Base-by-base conservation (phyloP, 2,888 invertebrate genomes). In the Gerris lacustris region DNA sequence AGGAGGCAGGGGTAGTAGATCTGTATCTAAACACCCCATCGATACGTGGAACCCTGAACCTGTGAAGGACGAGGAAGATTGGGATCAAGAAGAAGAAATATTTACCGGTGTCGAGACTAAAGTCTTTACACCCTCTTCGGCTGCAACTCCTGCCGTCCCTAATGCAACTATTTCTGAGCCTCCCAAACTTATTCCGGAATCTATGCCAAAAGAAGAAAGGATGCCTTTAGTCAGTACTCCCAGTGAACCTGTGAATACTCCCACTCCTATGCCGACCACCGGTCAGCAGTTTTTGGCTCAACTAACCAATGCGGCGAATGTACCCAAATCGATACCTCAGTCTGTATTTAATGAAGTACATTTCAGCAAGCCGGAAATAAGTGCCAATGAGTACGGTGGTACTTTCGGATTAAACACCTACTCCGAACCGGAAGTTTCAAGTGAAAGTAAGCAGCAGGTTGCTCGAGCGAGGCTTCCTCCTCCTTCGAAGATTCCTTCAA, bases 81-180 rank as follows among this genome's bases (percentile, higher is more conserved):
- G 90, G 93, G 93, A 91, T 82, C 91, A 88, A 78, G 95, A 96
- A 81, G 96, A 96, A 80, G 95, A 96, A 81, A 95, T 96, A 80
- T 96, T 96, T 85, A 93, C 94, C 63, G 96, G 96, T 70, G 91
- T 93, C 74, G 96, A 96, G 80, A 94, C 93, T 67, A 96, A 96
- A 84, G 95, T 96, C 72, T 92, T 92, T 79, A 91, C 91, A 64
- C 88, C 91, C 11, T 75, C 75, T 72, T 9, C 64, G 11, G 31
- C 9, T 6, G n/a, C 17, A 18, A 9, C 55, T 11, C 11, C 15
- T 5, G 55, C 15, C 9, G 11, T 11, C 11, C 55, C 55, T 55
- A 11, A 9, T 55, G 9, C 55, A 5, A 5, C 5, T 9, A 11
- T 55, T 11, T 55, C 55, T 11, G 64, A 64, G 18, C 17, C 64